Evolutionary conservation across 2,797 vertebrate genomes (phyloP), one percentile per base, ranked within the genome.

Genomic region (Melanotaenia maccullochi): DNA sequence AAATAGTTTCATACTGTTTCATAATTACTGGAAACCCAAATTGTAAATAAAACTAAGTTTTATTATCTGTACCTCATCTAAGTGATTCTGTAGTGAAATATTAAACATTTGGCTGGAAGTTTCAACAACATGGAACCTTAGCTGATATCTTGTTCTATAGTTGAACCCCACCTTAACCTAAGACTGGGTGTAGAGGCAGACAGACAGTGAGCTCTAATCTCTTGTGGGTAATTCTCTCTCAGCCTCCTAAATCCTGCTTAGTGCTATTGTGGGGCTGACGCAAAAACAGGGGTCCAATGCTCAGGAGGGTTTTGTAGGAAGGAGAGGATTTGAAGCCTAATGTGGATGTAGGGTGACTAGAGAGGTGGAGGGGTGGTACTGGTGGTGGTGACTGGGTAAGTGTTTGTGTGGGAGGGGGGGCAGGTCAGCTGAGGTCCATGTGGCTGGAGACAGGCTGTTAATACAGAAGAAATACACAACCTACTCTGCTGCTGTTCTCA

Each of bases 231-330:
- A 93, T 91, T 88, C 90, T 90, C 85, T 66, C 84, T 93, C 84
- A 89, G 88, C 82, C 83, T 85, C 73, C 73, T 89, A 93, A 94
- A 93, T 93, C 93, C 93, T 90, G 77, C 90, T 92, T 91, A 92
- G 86, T 79, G 86, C 92, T 86, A 85, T 93, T 93, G 91, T 91
- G 87, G 85, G 83, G 82, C 78, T 83, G 87, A 85, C 7, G 66
- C 36, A 32, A 82, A 30, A 93, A 91, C 86, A 83, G 84, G 90
- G 90, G 86, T 86, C 79, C 87, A 56, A 80, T 13, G 42, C 80
- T 83, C 67, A 68, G 78, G 75, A 81, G 79, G 80, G 81, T 84
- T 65, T 25, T 60, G 69, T 71, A 66, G 54, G 81, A 71, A n/a
- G 56, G 66, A 75, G 69, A 70, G 83, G 85, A 83, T 86, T 84